These are phyloP conservation scores for Kryptopterus vitreolus DNA, from an alignment of 2,797 vertebrate species.

Conservation along the genomic window DNA sequence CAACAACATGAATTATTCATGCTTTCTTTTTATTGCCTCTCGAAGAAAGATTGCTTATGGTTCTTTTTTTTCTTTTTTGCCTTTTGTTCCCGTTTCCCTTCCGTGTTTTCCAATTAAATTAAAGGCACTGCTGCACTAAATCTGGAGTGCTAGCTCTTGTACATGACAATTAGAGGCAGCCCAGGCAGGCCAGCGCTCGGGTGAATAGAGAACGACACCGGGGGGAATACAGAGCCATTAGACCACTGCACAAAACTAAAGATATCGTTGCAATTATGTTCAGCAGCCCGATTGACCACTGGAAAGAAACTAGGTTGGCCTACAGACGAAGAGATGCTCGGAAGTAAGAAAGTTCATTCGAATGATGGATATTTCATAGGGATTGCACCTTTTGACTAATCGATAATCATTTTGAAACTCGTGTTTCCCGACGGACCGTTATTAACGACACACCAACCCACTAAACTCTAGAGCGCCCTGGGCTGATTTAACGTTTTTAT, in stretches of 20 bases:
- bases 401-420: too few relatives aligned
- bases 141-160: slow-evolving; percentile 53
- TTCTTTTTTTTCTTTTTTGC: slow-evolving; percentile 55
- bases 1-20: slow-evolving; percentile 58
- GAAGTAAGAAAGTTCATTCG: not conserved
- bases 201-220: slow-evolving; percentile 31
- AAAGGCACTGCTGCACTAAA: slow-evolving; percentile 56
- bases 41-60: slow-evolving; percentile 58
- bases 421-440: too few relatives aligned
- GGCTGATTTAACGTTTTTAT: too few relatives aligned
- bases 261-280: slow-evolving; percentile 48
- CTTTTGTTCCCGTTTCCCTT: slow-evolving; percentile 37
- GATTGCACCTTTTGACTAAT: too few relatives aligned
- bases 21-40: slow-evolving; percentile 52
- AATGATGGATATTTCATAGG: too few relatives aligned
- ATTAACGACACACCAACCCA: too few relatives aligned
- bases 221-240: slow-evolving; percentile 50
- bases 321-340: not conserved
- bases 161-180: slow-evolving; percentile 60
- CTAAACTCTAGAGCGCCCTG: too few relatives aligned
- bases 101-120: slow-evolving; percentile 61
- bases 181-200: slow-evolving; percentile 38
- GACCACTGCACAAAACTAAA: slow-evolving; percentile 33
- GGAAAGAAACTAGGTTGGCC: slow-evolving; percentile 18
- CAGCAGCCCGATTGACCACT: slow-evolving; percentile 23